Conservation (phyloP, 2,797 vertebrate species). For the Huso huso region DNA sequence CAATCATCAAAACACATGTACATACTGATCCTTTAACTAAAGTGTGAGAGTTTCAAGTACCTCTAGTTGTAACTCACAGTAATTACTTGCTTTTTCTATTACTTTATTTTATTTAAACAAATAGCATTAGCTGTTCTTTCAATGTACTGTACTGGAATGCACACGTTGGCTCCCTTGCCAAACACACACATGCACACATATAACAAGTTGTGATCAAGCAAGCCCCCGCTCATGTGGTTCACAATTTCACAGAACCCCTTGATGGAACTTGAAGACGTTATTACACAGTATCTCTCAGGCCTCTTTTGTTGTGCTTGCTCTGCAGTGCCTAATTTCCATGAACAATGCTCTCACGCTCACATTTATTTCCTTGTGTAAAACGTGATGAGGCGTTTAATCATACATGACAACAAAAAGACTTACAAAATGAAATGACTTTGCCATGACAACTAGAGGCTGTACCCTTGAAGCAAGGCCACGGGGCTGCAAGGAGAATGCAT, state of each 20-base stretch:
- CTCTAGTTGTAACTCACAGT: too few relatives aligned
- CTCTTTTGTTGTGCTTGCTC: background rate
- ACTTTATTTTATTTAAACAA: too few relatives aligned
- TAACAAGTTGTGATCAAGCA: background rate
- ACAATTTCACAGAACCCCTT: background rate
- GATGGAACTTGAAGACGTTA: too few relatives aligned
- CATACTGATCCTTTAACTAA: too few relatives aligned
- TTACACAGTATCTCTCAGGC: too few relatives aligned
- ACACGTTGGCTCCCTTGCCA: too few relatives aligned
- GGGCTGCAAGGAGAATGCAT: slow-evolving; percentile 31
- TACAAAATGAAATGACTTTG: slow-evolving; percentile 25
- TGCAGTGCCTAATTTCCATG: background rate
- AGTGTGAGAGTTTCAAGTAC: too few relatives aligned
- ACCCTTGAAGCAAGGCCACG: slow-evolving; percentile 26
- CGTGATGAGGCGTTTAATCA: slow-evolving; percentile 26
- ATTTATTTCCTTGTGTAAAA: background rate
- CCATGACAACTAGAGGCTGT: slow-evolving; percentile 20
- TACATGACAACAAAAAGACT: slow-evolving; percentile 20
- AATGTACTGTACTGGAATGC: too few relatives aligned
- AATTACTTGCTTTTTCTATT: too few relatives aligned
- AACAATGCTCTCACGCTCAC: background rate
- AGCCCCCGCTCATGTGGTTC: background rate
- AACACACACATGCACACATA: too few relatives aligned
- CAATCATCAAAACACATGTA: too few relatives aligned
- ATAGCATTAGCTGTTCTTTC: too few relatives aligned